Conservation (phyloP, 2,797 vertebrate genomes). For the Erithacus rubecula region DNA sequence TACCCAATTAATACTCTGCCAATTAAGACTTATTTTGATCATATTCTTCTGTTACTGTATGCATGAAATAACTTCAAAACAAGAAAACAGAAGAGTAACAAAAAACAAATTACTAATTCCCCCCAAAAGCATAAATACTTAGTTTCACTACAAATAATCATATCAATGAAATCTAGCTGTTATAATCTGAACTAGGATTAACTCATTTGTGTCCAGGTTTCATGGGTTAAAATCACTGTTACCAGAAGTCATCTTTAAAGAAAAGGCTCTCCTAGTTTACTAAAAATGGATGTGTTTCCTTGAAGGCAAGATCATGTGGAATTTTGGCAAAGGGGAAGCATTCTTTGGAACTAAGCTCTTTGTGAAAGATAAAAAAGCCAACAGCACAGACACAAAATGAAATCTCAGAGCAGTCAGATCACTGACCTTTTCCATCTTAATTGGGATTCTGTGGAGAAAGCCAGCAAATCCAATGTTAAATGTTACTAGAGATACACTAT, state of each 20-base stretch:
- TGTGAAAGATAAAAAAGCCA: conserved; percentile 33
- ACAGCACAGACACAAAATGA: conserved; percentile 1
- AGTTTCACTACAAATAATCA: not conserved
- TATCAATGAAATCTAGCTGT: not conserved
- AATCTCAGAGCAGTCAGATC: not conserved
- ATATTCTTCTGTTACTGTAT: not conserved
- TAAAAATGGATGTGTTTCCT: conserved; percentile 56
- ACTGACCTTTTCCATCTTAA: conserved; percentile 22
- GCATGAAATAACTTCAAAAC: not conserved
- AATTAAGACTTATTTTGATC: not conserved
- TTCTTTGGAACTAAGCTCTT: conserved; percentile 56
- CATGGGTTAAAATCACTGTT: not conserved
- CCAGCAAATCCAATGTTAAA: conserved; percentile 51
- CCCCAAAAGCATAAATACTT: not conserved
- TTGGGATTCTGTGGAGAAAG: not conserved
- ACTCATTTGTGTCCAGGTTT: not conserved
- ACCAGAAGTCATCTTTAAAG: not conserved
- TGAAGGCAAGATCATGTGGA: conserved; percentile 39
- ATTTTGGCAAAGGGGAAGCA: conserved; percentile 45
- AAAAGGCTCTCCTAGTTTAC: not conserved
- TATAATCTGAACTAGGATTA: not conserved
- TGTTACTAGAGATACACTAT: conserved; percentile 35
- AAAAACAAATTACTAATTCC: not conserved
- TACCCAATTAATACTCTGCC: not conserved
- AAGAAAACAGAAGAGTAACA: not conserved